Conservation (phyloP, 1,140 invertebrate genomes). For the Drosophila mojavensis region DNA sequence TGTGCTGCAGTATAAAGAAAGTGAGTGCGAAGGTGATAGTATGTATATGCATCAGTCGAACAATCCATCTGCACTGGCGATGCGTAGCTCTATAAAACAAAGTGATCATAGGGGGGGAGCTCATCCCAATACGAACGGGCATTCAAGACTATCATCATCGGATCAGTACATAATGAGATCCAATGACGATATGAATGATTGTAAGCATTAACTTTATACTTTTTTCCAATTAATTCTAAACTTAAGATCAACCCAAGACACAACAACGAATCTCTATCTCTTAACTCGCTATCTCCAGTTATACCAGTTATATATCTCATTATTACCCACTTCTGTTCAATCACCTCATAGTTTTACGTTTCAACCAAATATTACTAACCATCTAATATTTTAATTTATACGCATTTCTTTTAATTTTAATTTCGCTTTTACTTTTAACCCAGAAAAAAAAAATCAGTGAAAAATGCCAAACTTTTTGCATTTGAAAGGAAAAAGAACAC, state of each 20-base stretch:
- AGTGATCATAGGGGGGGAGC: slow-evolving; percentile 84
- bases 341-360: slow-evolving; percentile 47
- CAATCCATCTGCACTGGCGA: slow-evolving; percentile 83
- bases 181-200: slow-evolving; percentile 85
- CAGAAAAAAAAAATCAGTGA: slow-evolving; percentile 48
- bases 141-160: slow-evolving; percentile 84
- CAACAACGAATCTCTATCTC: slow-evolving; percentile 66
- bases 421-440: background rate
- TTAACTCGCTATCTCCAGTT: slow-evolving; percentile 76
- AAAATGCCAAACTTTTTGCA: slow-evolving; percentile 49
- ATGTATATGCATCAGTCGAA: slow-evolving; percentile 85
- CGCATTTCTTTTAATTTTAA: slow-evolving; percentile 22
- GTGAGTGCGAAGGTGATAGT: slow-evolving; percentile 89
- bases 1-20: slow-evolving; percentile 98
- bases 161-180: slow-evolving; percentile 85
- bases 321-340: slow-evolving; percentile 43
- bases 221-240: slow-evolving; percentile 70
- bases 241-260: slow-evolving; percentile 58
- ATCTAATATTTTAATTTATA: slow-evolving; percentile 57
- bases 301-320: slow-evolving; percentile 62
- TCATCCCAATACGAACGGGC: slow-evolving; percentile 84
- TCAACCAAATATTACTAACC: slow-evolving; percentile 62
- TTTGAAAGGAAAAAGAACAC: slow-evolving; percentile 58
- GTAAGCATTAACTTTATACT: slow-evolving; percentile 84
- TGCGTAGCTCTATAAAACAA: slow-evolving; percentile 84